Conservation (phyloP, 2,113 vertebrate genomes). For the human (Homo sapiens) region DNA sequence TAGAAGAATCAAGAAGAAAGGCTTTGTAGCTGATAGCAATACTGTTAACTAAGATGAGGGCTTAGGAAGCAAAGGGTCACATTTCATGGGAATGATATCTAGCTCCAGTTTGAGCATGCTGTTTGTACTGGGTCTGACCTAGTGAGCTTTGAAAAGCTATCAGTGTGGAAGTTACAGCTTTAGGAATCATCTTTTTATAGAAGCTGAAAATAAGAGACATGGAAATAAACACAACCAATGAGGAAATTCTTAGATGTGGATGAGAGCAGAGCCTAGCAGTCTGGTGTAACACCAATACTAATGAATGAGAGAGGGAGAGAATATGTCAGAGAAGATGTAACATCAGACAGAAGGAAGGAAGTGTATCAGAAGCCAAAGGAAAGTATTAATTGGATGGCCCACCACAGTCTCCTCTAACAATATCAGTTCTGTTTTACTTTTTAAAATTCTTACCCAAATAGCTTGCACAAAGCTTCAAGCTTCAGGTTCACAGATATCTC, state of each 20-base stretch:
- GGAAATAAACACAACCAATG: not conserved
- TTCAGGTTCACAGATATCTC: not conserved
- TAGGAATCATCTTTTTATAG: not conserved
- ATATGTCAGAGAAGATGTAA: not conserved
- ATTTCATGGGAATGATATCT: not conserved
- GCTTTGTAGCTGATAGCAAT: not conserved
- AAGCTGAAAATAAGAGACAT: not conserved
- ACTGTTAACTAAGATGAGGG: not conserved
- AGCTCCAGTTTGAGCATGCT: not conserved
- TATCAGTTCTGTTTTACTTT: not conserved
- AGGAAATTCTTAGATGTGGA: not conserved
- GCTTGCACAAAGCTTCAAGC: not conserved
- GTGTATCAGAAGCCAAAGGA: not conserved
- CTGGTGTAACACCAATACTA: not conserved
- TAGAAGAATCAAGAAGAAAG: not conserved
- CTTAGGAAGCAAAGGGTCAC: not conserved
- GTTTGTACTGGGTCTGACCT: not conserved
- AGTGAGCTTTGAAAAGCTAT: not conserved
- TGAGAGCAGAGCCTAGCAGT: not conserved
- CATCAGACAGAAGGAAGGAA: not conserved
- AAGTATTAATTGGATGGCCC: not conserved
- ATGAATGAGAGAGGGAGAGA: not conserved
- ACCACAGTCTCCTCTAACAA: not conserved
- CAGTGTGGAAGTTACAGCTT: not conserved
- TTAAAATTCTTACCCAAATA: not conserved